Evolutionary conservation across 1,140 invertebrate species (phyloP), one percentile per base, ranked within the genome.

Genomic region (Lanistes nyassanus): DNA sequence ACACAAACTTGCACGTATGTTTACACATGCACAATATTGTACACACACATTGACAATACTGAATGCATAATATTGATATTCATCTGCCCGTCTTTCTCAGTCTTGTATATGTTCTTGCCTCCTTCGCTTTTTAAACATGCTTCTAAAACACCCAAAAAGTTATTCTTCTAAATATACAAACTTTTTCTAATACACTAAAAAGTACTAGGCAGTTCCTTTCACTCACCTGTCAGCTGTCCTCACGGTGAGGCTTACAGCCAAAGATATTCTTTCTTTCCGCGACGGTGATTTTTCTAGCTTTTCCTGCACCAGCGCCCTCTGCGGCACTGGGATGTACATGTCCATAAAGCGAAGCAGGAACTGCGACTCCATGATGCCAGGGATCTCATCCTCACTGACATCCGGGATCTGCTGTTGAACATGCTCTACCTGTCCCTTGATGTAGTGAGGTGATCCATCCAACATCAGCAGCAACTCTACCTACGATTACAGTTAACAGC

Each of bases 381-480:
- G 34, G 34, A 36, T 23, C 29, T 62, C 51, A 29, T 72, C 55
- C 11, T 11, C 29, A 37, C 13, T 29, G 36, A 60, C 36, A 21
- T 34, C 36, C n/a, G 70, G 55, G 2, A 72, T 16, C n/a, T n/a
- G n/a, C 21, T 19, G 1, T 26, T 36, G 29, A 21, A 56, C 21
- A 36, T 29, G n/a, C 19, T 36, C 26, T n/a, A 53, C 60, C 55
- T 72, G 70, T 29, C 21, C 53, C 56, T 29, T 72, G 70, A 72
- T 37, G 36, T 72, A 72, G 56, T 72, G 3, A 13, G 70, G 70
- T 23, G 70, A 72, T 4, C 69, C 70, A 19, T 72, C 70, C 53
- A 72, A 37, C 70, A 72, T 72, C 13, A 72, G 34, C 1, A 72
- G 70, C 21, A 56, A 31, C 55, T 31, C 70, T 55, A 72, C 70